Evolutionary conservation across 1,140 invertebrate species (phyloP), one percentile per base, ranked within the genome.

Genomic region (Chironomus tepperi): DNA sequence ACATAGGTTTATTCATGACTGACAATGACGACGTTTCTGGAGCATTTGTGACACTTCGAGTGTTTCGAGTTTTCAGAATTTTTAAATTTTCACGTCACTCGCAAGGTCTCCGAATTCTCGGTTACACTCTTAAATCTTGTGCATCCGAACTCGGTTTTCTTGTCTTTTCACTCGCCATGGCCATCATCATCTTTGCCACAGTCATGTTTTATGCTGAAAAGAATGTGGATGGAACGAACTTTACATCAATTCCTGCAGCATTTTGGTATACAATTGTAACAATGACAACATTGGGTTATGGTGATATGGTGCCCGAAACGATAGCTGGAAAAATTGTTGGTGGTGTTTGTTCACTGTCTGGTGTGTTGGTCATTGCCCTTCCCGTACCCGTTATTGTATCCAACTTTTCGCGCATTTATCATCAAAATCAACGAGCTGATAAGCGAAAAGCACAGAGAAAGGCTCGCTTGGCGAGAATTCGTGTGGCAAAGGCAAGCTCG

Each of bases 231-330:
- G 90, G 92, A 73, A 98, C 97, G 34, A 95, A 93, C 82, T 99
- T 99, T 86, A 98, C 96, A 74, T 98, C 96, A 80, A 99, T 99
- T 85, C 98, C 98, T 74, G 95, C 97, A 34, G 96, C 98, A 76
- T 99, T 99, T 84, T 99, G 98, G 98, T 99, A 99, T 86, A 99
- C 98, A 78, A 99, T 99, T 80, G 98, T 99, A 79, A 99, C 98
- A 76, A 98, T 99, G 96, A 99, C 98, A 75, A 99, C 98, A 57
- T 86, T 99, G 76, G 97, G 97, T 78, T 99, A 99, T 84, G 98
- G 98, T 82, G 98, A 99, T 86, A 99, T 99, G 95, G 97, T 99
- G 74, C 98, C 98, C 19, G 94, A 93, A 80, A 99, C 98, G 75
- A 97, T 98, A 82, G 93, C 94, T 78, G 98, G 98, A 75, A 99